Evolutionary conservation across 2,888 invertebrate species (phyloP).

Genomic region (Eristalis tenax): DNA sequence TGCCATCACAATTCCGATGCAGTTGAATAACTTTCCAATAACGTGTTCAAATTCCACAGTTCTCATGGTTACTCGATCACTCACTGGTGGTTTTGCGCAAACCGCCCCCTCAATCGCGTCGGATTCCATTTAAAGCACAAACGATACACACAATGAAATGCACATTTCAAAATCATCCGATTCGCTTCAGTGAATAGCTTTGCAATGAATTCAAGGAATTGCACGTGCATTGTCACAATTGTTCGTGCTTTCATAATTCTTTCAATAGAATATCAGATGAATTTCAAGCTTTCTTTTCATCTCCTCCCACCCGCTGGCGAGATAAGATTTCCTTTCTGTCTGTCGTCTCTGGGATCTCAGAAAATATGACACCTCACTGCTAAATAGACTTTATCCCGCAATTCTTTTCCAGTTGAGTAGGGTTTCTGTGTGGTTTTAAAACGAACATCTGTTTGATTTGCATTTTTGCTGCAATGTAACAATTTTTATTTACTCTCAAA

Average conservation of each 20-base stretch:
- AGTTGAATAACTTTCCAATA: constrained; percentile 22
- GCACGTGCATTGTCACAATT: not conserved
- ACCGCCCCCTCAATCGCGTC: constrained; percentile 17
- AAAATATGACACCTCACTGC: not conserved
- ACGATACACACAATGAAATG: not conserved
- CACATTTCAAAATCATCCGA: constrained; percentile 20
- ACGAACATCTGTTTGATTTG: not conserved
- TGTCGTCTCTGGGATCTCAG: not conserved
- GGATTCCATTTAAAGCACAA: not conserved
- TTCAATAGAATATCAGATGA: not conserved
- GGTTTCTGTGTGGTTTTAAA: not conserved
- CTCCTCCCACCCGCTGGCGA: not conserved
- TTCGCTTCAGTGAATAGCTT: constrained; percentile 26
- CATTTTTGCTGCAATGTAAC: not conserved
- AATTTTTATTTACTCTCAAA: not conserved
- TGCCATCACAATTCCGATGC: not conserved
- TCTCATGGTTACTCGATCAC: constrained; percentile 3
- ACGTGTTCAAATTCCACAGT: not conserved
- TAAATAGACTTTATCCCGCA: not conserved
- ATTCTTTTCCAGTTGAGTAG: not conserved
- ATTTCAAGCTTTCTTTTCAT: not conserved
- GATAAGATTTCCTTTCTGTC: too few relatives aligned
- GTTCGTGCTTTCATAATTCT: not conserved
- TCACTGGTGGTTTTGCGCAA: constrained; percentile 8
- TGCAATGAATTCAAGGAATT: not conserved